These are phyloP conservation scores for Sebastes oblongus DNA, from an alignment of 2,797 vertebrate species.

Conservation along the genomic window DNA sequence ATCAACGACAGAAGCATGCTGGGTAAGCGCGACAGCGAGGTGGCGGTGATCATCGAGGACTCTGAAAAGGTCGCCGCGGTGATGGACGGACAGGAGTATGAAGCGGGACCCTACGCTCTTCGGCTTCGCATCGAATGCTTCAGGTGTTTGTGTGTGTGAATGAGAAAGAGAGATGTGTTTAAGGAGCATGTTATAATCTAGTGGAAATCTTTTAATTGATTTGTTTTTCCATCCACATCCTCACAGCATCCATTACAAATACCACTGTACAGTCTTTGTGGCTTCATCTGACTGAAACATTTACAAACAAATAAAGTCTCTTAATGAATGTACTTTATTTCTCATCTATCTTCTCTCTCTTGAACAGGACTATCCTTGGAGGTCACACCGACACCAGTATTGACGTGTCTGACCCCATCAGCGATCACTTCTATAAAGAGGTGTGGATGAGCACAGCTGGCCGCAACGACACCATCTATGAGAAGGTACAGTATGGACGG, in stretches of 20 bases:
- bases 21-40: conserved; percentile 96
- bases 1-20: conserved; percentile 99
- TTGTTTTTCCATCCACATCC: not conserved
- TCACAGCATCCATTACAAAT: not conserved
- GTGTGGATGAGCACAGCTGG: conserved; percentile 95
- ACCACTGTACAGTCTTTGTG: not conserved
- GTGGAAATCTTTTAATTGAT: not conserved
- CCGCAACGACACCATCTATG: conserved; percentile 95
- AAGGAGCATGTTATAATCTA: not conserved
- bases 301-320: not conserved
- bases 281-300: not conserved
- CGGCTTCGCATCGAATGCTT: conserved; percentile 94
- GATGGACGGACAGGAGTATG: conserved; percentile 90
- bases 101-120: conserved; percentile 87
- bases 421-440: conserved; percentile 96
- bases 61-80: conserved; percentile 82
- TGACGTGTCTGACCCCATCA: conserved; percentile 91
- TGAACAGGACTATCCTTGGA: conserved; percentile 89
- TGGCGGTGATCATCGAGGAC: conserved; percentile 93
- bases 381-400: conserved; percentile 84
- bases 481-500: conserved; percentile 84
- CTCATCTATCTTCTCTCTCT: not conserved
- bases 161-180: not conserved
- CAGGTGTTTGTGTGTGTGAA: conserved; percentile 77
- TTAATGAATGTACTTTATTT: not conserved